phyloP scores from a whole-genome alignment of 2,113 vertebrate species.

The Lophotis ruficrista region DNA sequence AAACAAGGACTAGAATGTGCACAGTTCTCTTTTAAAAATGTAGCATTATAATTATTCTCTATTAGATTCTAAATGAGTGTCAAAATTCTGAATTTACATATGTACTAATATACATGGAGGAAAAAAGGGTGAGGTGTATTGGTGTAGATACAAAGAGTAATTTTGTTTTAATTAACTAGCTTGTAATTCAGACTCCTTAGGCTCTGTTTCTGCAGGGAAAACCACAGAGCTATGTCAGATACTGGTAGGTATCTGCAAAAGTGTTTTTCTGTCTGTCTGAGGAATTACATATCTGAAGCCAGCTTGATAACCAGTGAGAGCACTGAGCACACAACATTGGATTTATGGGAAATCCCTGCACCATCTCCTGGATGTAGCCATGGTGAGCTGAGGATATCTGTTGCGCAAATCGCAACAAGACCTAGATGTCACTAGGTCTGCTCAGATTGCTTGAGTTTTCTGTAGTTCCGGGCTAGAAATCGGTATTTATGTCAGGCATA shows the following conservation, averaged over 20 bases:
- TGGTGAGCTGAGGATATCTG: neutral
- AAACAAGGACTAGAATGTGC: neutral
- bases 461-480: neutral
- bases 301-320: neutral
- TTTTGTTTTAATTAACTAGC: neutral
- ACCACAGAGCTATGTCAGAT: neutral
- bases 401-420: neutral
- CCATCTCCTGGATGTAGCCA: neutral
- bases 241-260: neutral
- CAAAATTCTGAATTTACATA: neutral
- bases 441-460: neutral
- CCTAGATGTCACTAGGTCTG: neutral
- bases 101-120: neutral
- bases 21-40: neutral
- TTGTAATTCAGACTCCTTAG: neutral
- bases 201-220: neutral
- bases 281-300: neutral
- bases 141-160: neutral
- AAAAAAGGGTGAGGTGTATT: neutral
- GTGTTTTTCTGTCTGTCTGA: neutral
- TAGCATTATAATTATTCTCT: neutral
- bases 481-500: neutral
- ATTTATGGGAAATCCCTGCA: neutral
- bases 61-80: neutral
- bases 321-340: fast-evolving